Evolutionary conservation across 64 coral and sea anemone species (phyloP).

Genomic region (Exaiptasia diaphana): DNA sequence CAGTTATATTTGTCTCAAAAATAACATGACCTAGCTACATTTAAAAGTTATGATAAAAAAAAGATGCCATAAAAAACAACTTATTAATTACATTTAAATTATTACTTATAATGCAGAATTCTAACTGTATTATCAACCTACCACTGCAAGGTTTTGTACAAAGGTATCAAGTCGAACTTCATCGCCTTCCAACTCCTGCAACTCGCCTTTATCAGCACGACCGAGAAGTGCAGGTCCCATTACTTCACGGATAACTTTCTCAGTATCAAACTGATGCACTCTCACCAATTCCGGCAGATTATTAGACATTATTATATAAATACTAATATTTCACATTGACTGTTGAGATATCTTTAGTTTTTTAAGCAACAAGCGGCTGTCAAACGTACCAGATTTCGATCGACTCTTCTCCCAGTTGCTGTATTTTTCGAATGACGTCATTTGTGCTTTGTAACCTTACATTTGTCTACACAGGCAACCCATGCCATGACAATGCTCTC

Average conservation of each 20-base stretch:
- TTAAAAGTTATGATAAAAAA: not conserved
- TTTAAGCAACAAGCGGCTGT: too few relatives aligned
- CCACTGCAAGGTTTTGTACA: conserved; percentile 62
- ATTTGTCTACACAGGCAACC: too few relatives aligned
- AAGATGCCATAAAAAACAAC: not conserved
- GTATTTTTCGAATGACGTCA: too few relatives aligned
- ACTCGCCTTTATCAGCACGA: conserved; percentile 75
- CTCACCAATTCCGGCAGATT: not conserved
- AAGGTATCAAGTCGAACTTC: conserved; percentile 54
- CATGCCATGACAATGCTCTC: too few relatives aligned
- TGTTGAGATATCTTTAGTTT: too few relatives aligned
- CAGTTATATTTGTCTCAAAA: not conserved
- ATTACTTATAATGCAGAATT: not conserved
- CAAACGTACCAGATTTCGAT: too few relatives aligned
- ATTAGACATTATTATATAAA: too few relatives aligned
- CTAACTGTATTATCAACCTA: not conserved
- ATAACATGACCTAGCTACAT: not conserved
- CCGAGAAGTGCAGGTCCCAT: conserved; percentile 15
- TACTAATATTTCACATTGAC: too few relatives aligned
- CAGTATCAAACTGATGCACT: conserved; percentile 38
- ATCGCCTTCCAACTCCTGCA: conserved; percentile 62
- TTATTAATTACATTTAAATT: not conserved
- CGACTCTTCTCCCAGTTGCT: too few relatives aligned
- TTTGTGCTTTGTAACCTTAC: too few relatives aligned
- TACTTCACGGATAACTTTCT: conserved; percentile 43